These are phyloP conservation scores for Sebastes matsubarae DNA, from an alignment of 2,797 vertebrate species.

Conservation along the genomic window DNA sequence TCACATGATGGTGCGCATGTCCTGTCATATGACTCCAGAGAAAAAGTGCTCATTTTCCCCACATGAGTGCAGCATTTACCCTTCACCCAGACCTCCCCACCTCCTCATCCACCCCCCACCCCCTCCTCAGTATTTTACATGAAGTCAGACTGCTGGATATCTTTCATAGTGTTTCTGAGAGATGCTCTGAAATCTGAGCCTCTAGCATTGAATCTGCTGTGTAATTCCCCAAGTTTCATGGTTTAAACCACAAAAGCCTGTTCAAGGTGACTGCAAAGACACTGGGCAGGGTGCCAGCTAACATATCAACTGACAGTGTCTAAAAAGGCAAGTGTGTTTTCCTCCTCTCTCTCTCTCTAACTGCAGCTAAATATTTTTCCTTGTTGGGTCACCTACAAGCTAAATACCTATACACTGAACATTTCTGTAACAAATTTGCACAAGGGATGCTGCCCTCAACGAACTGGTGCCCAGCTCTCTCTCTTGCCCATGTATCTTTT, in stretches of 20 bases:
- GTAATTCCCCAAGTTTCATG: slow-evolving; percentile 70
- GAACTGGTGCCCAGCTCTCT: slow-evolving; percentile 66
- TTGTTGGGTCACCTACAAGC: slow-evolving; percentile 57
- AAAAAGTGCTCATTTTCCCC: slow-evolving; percentile 70
- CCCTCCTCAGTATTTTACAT: slow-evolving; percentile 38
- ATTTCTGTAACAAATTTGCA: slow-evolving; percentile 50
- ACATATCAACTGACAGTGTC: slow-evolving; percentile 67
- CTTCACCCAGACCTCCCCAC: slow-evolving; percentile 66
- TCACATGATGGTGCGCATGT: slow-evolving; percentile 47
- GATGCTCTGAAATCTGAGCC: slow-evolving; percentile 68
- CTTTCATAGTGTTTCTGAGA: slow-evolving; percentile 55
- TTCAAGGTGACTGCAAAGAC: slow-evolving; percentile 78
- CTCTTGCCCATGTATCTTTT: slow-evolving; percentile 80
- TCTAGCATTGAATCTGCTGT: slow-evolving; percentile 67
- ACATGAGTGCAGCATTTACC: slow-evolving; percentile 82
- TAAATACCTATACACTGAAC: slow-evolving; percentile 41
- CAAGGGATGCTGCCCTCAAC: slow-evolving; percentile 51
- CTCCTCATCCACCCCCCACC: not conserved
- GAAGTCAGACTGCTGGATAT: slow-evolving; percentile 57
- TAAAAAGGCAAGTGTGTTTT: slow-evolving; percentile 43
- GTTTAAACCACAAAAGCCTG: slow-evolving; percentile 69
- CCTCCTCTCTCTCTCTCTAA: not conserved
- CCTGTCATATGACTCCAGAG: slow-evolving; percentile 66
- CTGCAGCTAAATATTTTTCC: slow-evolving; percentile 47
- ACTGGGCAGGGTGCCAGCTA: slow-evolving; percentile 56